phyloP scores from a whole-genome alignment of 2,797 vertebrate genomes.

The Heterohyrax brucei region DNA sequence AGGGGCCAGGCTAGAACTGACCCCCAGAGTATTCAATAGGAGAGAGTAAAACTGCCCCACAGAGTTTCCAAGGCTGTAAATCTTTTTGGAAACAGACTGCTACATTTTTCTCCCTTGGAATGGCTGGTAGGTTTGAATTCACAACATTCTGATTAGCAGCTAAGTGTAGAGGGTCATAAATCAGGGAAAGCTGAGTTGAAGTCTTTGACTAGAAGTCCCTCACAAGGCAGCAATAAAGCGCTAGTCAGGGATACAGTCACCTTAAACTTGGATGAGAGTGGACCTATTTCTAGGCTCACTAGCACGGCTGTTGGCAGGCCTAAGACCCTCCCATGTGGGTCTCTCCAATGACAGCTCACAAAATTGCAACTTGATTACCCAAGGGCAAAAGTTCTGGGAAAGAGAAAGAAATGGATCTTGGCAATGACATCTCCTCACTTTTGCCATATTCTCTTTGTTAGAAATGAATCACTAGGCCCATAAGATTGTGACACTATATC shows the following conservation, averaged over 20 bases:
- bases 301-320: too few species aligned
- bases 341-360: neutral
- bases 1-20: too few species aligned
- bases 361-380: too few species aligned
- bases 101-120: neutral
- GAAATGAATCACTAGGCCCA: neutral
- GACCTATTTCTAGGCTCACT: neutral
- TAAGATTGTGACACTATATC: too few species aligned
- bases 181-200: neutral
- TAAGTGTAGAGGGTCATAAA: neutral
- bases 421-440: neutral
- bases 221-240: neutral
- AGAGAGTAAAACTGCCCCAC: too few species aligned
- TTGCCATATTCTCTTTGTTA: neutral
- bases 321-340: neutral
- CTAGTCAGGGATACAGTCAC: neutral
- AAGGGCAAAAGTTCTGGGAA: too few species aligned
- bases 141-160: too few species aligned
- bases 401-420: neutral
- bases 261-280: neutral
- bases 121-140: too few species aligned
- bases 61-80: neutral
- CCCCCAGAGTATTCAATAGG: too few species aligned
- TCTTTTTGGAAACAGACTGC: neutral
- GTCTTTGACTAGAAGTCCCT: neutral